Evolutionary conservation across 2,888 invertebrate genomes (phyloP), one percentile per base, ranked within the genome.

Genomic region (Standfussiana lucernea): DNA sequence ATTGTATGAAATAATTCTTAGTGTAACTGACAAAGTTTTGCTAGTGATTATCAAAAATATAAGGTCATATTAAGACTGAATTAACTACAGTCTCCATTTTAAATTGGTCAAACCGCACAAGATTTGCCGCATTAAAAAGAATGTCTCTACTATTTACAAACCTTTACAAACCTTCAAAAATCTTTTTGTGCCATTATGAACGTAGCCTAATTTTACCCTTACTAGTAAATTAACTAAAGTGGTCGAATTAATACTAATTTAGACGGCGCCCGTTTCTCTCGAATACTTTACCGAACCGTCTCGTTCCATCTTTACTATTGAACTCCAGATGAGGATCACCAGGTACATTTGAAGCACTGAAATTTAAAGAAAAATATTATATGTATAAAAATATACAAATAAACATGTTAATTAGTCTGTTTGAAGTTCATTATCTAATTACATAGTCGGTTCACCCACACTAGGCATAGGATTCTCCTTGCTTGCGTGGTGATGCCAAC

Each of bases 271-370:
- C 24, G 92, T 91, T 47, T 96, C 96, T 69, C 96, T 89, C 2
- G 94, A 94, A 88, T 96, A 96, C 77, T 96, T 96, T 37, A 96
- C 96, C 1, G 95, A 91, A 8, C 95, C 96, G 71, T 96, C 96
- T 59, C 96, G 86, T 74, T 95, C 92, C 96, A 96, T 96, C 90
- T 96, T 96, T 79, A 96, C 94, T 71, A 96, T 95, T 4, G 96
- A 95, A 83, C 96, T 96, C 96, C 96, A 95, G 65, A 96, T 95
- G 24, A 96, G 89, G 73, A 96, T 95, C 77, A 94, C 95, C 90
- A 96, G 89, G 92, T 96, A 96, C 78, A 96, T 91, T 90, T 96
- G 96, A 24, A 96, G 90, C 91, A 92, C 96, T 96, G 95, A 45
- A 95, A 95, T 66, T 40, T 53, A 69, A n/a, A 75, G 0, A 64